A percentile compares a stretch with the other conserved stretches of the same genome.
Conservation (phyloP, 2,888 invertebrate species). For the Leistus spinibarbis region DNA sequence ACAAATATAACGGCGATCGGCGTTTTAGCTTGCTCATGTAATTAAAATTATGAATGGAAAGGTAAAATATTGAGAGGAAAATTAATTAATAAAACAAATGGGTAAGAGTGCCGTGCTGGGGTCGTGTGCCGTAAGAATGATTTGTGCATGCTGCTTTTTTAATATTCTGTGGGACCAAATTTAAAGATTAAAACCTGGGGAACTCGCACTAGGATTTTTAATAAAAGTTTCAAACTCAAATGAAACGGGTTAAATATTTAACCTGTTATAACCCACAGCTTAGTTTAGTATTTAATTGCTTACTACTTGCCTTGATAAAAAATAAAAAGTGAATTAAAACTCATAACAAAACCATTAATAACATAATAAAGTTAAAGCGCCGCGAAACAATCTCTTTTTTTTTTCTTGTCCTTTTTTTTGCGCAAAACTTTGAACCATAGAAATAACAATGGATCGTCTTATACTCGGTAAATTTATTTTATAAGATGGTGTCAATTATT, state of each 20-base stretch:
- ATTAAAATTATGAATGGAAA: background rate
- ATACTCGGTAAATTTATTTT: background rate
- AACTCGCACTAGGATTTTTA: background rate
- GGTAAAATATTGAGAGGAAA: background rate
- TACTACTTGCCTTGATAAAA: background rate
- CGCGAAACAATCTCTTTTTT: background rate
- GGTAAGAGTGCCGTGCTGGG: background rate
- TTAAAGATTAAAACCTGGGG: background rate
- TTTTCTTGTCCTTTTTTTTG: background rate
- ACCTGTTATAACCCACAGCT: background rate
- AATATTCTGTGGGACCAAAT: background rate
- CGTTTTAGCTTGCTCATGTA: too few species aligned
- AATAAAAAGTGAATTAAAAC: background rate
- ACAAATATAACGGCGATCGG: too few species aligned
- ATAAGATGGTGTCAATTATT: too few species aligned
- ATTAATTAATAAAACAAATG: background rate
- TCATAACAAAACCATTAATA: background rate
- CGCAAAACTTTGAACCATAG: background rate
- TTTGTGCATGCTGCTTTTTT: background rate
- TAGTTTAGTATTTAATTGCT: background rate
- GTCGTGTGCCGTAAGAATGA: background rate
- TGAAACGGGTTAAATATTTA: background rate
- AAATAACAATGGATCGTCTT: background rate
- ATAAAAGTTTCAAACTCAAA: background rate
- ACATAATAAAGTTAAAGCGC: background rate